Evolutionary conservation across 2,113 vertebrate genomes (phyloP).

Genomic region (Thinocorus orbignyianus): DNA sequence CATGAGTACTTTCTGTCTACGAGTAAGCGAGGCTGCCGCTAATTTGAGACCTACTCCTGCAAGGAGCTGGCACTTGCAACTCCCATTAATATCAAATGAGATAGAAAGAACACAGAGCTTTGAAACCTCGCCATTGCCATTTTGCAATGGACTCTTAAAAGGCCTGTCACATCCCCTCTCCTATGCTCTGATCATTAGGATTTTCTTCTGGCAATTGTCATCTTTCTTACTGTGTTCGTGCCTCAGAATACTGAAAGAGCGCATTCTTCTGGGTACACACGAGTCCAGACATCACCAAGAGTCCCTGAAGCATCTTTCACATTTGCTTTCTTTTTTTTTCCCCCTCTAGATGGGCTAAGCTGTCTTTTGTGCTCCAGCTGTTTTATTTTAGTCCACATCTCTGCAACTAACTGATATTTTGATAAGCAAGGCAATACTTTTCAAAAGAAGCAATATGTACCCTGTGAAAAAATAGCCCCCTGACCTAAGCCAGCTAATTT

Average conservation of each 20-base stretch:
- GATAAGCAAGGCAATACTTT: neutral
- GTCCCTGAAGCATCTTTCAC: neutral
- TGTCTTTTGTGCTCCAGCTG: neutral
- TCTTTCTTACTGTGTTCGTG: neutral
- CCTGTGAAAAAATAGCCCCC: rapidly evolving
- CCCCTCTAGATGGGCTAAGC: neutral
- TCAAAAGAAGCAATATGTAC: neutral
- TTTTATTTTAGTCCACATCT: neutral
- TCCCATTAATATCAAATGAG: neutral
- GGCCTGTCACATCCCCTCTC: neutral
- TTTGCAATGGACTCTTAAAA: neutral
- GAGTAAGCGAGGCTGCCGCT: neutral
- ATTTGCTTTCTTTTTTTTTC: neutral
- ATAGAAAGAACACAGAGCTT: neutral
- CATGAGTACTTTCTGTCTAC: neutral
- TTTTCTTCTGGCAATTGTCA: neutral
- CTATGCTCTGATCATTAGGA: neutral
- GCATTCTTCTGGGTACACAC: neutral
- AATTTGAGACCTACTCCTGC: neutral
- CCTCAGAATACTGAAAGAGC: neutral
- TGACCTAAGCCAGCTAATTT: neutral
- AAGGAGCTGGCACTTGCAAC: neutral
- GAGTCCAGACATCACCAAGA: neutral
- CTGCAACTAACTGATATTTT: neutral
- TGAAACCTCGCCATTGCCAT: neutral